Percentiles rank a stretch among this genome's conserved stretches.
phyloP scores from a whole-genome alignment of 1,140 invertebrate genomes.

The Dendroctonus valens region DNA sequence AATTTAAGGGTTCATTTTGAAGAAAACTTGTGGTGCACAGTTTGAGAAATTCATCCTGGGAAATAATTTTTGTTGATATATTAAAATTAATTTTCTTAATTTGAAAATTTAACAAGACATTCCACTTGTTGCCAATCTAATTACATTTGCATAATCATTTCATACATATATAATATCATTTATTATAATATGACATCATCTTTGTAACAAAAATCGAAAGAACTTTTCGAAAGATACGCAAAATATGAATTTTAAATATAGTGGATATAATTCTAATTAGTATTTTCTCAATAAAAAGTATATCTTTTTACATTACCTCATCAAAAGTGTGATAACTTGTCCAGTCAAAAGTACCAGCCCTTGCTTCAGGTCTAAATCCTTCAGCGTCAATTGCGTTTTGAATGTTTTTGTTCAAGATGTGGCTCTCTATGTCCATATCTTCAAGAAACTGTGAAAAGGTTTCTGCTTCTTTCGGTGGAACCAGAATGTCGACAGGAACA shows the following conservation, averaged over 20 bases:
- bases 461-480: conserved; percentile 42
- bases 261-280: background rate
- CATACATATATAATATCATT: no score
- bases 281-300: background rate
- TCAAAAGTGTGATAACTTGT: conserved; percentile 31
- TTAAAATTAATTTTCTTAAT: no score
- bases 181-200: no score
- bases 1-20: no score
- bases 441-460: conserved; percentile 30
- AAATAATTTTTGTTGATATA: no score
- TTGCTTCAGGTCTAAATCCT: conserved; percentile 15
- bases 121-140: no score
- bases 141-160: no score
- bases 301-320: conserved; percentile 19
- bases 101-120: no score
- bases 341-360: conserved; percentile 27
- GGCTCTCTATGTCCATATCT: conserved; percentile 35
- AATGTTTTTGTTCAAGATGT: conserved; percentile 48
- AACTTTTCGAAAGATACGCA: no score
- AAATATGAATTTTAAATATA: background rate
- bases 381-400: conserved; percentile 46
- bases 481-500: conserved; percentile 47
- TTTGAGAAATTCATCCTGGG: no score
- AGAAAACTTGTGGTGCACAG: no score
- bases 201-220: no score